Evolutionary conservation across 2,797 vertebrate species (phyloP).

Genomic region (Oryzias sinensis): DNA sequence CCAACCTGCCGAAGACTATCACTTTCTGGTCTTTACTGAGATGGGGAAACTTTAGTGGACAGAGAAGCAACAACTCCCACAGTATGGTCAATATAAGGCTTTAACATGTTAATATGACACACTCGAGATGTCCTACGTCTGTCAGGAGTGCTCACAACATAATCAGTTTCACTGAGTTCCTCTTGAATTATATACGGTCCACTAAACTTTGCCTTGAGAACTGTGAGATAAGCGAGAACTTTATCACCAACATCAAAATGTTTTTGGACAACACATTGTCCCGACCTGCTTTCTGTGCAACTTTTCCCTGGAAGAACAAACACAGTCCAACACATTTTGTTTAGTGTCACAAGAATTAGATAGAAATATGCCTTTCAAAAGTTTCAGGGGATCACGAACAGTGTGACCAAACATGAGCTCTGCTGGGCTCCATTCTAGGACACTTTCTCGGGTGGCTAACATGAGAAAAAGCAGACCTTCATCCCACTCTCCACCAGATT

Average conservation of each 20-base stretch:
- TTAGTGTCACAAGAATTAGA: too few relatives aligned
- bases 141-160: neutral
- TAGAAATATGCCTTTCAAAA: too few relatives aligned
- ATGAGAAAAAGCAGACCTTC: neutral
- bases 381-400: too few relatives aligned
- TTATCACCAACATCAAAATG: neutral
- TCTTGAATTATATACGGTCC: neutral
- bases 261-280: neutral
- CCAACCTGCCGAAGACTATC: too few relatives aligned
- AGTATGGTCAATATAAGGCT: too few relatives aligned
- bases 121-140: too few relatives aligned
- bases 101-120: too few relatives aligned
- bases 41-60: too few relatives aligned
- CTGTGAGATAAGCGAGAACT: neutral
- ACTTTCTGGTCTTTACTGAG: too few relatives aligned
- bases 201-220: neutral
- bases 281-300: neutral
- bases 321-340: neutral
- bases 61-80: too few relatives aligned
- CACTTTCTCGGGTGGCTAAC: neutral
- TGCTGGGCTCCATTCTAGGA: neutral
- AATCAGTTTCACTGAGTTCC: neutral
- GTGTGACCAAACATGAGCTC: constrained; percentile 1
- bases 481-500: neutral
- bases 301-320: neutral